Evolutionary conservation across 2,113 vertebrate genomes (phyloP), one percentile per base, ranked within the genome.

Genomic region (Scolopax mira): DNA sequence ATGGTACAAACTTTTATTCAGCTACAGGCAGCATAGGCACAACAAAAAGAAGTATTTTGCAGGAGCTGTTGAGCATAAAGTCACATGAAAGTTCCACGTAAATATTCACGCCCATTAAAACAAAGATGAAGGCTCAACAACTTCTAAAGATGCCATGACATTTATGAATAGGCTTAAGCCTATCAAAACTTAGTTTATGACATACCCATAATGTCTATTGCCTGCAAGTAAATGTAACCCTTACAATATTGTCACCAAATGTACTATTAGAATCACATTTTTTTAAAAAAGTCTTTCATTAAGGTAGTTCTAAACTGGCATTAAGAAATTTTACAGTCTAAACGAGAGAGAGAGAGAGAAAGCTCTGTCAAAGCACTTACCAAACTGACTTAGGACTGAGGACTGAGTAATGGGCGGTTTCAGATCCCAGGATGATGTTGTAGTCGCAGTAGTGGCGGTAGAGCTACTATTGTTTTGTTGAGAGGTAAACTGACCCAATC

Each of bases 401-500:
- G 46, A 48, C 46, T 48, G 46, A 48, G 46, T 48, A 48, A 48
- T 48, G 21, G 46, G 46, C 21, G 46, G 11, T 48, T 48, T 48
- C 46, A 48, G 46, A 23, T 48, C 46, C 97, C 98, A 98, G 58
- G 98, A 97, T 42, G 98, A 95, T 9, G 97, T 62, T 69, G 97
- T 52, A 60, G 90, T 89, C 19, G 96, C 60, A 65, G 97, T 75
- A 75, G 96, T 87, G 30, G 97, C 85, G 60, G 94, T 30, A 80
- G 92, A 94, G 30, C 78, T 95, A 96, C 90, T 98, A 69, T 80
- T 98, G 93, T 96, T 96, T 85, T 98, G 98, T 69, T 98, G 95
- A 93, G 95, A 97, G 25, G 98, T 84, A 93, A 99, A 98, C 66
- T 98, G 98, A 92, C 97, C 95, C 90, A 99, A 94, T 41, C 97